Evolutionary conservation across 2,113 vertebrate genomes (phyloP).

Genomic region (Potamarius usumacintae): DNA sequence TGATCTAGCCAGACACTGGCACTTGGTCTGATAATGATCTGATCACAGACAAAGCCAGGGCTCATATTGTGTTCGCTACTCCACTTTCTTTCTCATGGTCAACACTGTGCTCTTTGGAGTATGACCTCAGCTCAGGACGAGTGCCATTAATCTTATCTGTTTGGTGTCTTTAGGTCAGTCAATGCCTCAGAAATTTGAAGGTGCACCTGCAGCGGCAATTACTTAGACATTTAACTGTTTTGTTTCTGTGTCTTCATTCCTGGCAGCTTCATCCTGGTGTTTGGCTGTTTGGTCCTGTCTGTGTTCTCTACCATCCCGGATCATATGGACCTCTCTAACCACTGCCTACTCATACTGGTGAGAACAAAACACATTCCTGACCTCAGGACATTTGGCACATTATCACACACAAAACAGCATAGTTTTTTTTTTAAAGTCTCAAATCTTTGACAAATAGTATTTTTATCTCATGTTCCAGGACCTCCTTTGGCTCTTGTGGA

Average conservation of each 20-base stretch:
- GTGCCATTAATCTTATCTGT: background rate
- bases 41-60: constrained; percentile 1
- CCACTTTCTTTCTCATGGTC: background rate
- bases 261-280: constrained; percentile 97
- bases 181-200: background rate
- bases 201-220: background rate
- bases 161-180: background rate
- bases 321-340: constrained; percentile 89
- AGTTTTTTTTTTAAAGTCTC: background rate
- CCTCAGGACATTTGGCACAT: background rate
- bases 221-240: background rate
- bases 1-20: constrained; percentile 18
- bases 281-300: constrained; percentile 97
- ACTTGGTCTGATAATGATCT: constrained; percentile 11
- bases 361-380: constrained; percentile 66
- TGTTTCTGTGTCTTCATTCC: constrained; percentile 60
- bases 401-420: background rate
- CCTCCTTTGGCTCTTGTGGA: background rate
- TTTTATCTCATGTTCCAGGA: constrained; percentile 28
- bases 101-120: background rate
- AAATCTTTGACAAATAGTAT: constrained; percentile 11
- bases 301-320: constrained; percentile 97
- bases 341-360: constrained; percentile 98
- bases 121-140: background rate
- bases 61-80: constrained; percentile 24